phyloP scores from a whole-genome alignment of 2,113 vertebrate species.

The Muntiacus muntjak region DNA sequence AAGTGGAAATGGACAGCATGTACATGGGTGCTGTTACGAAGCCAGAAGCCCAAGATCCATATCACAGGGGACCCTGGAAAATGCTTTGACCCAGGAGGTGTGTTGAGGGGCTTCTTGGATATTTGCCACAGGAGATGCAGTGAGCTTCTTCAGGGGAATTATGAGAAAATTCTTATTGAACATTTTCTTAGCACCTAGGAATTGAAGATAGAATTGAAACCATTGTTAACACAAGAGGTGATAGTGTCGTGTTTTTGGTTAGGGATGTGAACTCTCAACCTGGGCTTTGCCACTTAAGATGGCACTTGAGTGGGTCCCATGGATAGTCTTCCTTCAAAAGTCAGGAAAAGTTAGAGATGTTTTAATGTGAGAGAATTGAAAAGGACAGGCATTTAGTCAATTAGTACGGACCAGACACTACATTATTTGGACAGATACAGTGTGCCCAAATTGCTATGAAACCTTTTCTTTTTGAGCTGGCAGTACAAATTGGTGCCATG shows the following conservation, averaged over 20 bases:
- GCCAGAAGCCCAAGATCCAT: neutral
- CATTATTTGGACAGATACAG: neutral
- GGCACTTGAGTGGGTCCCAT: neutral
- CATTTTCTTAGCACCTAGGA: neutral
- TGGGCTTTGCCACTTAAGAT: neutral
- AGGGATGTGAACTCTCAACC: neutral
- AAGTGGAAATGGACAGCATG: neutral
- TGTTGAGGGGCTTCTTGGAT: neutral
- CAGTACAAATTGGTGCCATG: neutral
- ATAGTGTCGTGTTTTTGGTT: neutral
- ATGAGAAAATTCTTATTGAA: neutral
- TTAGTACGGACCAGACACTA: neutral
- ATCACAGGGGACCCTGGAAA: neutral
- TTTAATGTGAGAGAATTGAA: neutral
- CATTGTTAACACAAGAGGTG: neutral
- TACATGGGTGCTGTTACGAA: neutral
- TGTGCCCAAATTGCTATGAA: neutral
- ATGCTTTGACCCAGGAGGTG: neutral
- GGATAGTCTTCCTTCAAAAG: neutral
- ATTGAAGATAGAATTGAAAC: neutral
- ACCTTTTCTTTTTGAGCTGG: neutral
- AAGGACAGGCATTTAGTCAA: neutral
- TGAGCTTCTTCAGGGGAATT: neutral
- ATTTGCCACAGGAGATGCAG: neutral
- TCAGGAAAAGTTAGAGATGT: neutral